Base-by-base conservation (phyloP, 2,888 invertebrate species). In the Philereme transversata region DNA sequence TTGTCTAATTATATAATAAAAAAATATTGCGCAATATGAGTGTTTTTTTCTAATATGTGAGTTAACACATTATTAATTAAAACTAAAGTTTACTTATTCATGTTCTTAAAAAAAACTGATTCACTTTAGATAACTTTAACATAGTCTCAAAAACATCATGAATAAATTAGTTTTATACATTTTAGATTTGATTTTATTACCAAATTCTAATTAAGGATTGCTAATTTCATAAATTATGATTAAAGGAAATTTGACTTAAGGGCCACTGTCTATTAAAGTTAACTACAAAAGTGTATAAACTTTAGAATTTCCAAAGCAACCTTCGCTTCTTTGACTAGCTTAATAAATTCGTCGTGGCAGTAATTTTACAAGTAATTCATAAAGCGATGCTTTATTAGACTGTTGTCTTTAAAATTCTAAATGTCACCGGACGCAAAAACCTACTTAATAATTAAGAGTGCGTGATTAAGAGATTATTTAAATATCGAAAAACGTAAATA, bases 91-190 rank as follows among this genome's bases (percentile, higher is more conserved):
- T 55, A 51, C 11, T 62, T 57, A 36, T 5, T 40, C 60, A 53
- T 58, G 58, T 65, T 62, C 68, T 7, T 61, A 63, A 65, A 62
- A n/a, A 65, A 66, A 57, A 9, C 43, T 69, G 69, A 59, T 70
- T 67, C 70, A 69, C 63, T 66, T 71, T 68, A 65, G 64, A 68
- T 68, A 64, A 64, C 59, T 61, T 68, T 66, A 62, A 67, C 67
- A 60, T 62, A 60, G 50, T 65, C 54, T 49, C 62, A 62, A 64
- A 67, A 57, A 52, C 58, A 40, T 54, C 43, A 65, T 65, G 57
- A 65, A 67, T 69, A 65, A 50, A 67, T 65, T 64, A 65, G 51
- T 64, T 58, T 54, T 48, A 59, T 53, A 56, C 46, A 51, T 52
- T 60, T 65, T 56, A 55, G 50, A 67, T 65, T 60, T 51, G 53